phyloP scores from a whole-genome alignment of 2,888 invertebrate species.

The Neoitamus cyanurus region DNA sequence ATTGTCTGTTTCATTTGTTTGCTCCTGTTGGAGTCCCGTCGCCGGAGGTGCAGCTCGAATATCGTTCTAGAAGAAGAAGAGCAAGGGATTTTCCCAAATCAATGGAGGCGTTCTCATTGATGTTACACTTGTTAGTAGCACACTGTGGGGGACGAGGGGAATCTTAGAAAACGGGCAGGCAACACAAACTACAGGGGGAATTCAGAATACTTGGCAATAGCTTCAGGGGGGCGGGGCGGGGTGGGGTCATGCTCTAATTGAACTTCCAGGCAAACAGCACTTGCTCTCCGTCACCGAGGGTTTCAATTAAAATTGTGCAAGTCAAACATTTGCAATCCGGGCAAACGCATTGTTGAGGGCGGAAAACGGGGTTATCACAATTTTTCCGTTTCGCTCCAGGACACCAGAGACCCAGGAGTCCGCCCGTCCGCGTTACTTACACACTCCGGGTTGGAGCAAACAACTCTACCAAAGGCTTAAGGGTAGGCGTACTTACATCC shows the following conservation, averaged over 20 bases:
- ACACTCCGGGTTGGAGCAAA: background rate
- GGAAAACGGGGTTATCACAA: background rate
- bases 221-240: background rate
- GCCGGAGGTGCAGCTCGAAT: constrained; percentile 20
- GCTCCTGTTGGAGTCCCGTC: background rate
- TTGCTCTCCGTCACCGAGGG: background rate
- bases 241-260: background rate
- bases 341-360: background rate
- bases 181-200: background rate
- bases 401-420: background rate
- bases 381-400: background rate
- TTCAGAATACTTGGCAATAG: background rate
- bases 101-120: background rate
- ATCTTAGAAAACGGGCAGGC: background rate
- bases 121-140: background rate
- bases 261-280: background rate
- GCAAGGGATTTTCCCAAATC: background rate
- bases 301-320: constrained; percentile 17
- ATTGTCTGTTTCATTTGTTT: constrained; percentile 28
- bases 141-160: background rate
- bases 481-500: constrained; percentile 61
- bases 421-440: background rate
- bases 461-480: background rate
- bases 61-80: constrained; percentile 37
- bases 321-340: constrained; percentile 14